Evolutionary conservation across 2,797 vertebrate species (phyloP).

Genomic region (Vipera latastei): DNA sequence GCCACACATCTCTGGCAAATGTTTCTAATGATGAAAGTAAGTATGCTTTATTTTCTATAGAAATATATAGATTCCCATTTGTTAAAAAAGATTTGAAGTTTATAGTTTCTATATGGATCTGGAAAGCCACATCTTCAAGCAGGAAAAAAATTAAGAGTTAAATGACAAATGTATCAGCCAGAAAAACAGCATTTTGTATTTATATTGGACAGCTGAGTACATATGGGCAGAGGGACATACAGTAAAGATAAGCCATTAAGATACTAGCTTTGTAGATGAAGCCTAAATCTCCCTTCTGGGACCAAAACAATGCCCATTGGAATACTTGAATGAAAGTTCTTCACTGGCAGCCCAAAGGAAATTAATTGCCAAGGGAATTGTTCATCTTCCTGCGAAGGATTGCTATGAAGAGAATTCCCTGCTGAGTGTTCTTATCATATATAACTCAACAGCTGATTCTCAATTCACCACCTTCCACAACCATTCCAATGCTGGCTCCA

Average conservation of each 20-base stretch:
- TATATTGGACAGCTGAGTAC: not conserved
- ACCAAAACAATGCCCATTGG: not conserved
- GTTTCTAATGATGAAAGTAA: slow-evolving; percentile 99
- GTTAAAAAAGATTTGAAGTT: not conserved
- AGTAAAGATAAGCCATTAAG: not conserved
- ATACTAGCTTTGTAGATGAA: not conserved
- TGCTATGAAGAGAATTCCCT: not conserved
- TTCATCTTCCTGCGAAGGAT: not conserved
- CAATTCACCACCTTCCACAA: not conserved
- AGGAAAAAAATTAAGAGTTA: not conserved
- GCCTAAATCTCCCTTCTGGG: not conserved
- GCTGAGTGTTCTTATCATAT: not conserved
- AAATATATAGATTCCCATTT: not conserved
- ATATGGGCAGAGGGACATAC: not conserved
- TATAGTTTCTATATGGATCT: not conserved
- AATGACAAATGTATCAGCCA: not conserved
- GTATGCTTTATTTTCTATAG: slow-evolving; percentile 57
- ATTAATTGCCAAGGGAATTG: not conserved
- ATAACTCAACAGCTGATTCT: not conserved
- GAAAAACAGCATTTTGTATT: not conserved
- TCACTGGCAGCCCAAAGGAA: not conserved
- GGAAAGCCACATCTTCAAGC: not conserved
- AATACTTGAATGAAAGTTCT: not conserved
- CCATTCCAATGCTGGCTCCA: not conserved
- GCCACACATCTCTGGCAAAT: slow-evolving; percentile 94